Evolutionary conservation across 2,888 invertebrate species (phyloP).

Genomic region (Gymnocheta viridis): DNA sequence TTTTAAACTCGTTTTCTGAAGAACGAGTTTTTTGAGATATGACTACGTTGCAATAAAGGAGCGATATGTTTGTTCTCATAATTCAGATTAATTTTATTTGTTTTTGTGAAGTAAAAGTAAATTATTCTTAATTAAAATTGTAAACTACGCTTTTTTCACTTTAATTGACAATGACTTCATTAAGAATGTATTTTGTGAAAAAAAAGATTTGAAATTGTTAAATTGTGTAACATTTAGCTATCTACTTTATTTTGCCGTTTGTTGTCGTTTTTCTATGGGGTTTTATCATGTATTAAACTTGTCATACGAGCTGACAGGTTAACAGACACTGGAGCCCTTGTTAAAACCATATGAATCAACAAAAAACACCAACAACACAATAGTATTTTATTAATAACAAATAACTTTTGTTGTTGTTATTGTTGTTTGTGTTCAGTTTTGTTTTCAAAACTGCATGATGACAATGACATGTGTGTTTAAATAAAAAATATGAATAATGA

Average conservation of each 20-base stretch:
- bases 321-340: constrained; percentile 65
- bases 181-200: neutral
- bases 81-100: neutral
- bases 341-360: constrained; percentile 55
- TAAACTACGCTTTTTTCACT: neutral
- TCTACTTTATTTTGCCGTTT: constrained; percentile 21
- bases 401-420: constrained; percentile 23
- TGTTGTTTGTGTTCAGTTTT: constrained; percentile 42
- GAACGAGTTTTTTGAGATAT: too few relatives aligned
- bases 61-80: too few relatives aligned
- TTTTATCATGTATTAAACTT: constrained; percentile 60
- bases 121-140: neutral
- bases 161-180: constrained; percentile 18
- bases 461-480: constrained; percentile 43
- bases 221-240: constrained; percentile 44
- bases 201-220: constrained; percentile 26
- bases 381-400: constrained; percentile 17
- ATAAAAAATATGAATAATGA: constrained; percentile 6
- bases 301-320: constrained; percentile 66
- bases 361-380: constrained; percentile 29
- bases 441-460: constrained; percentile 44
- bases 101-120: neutral
- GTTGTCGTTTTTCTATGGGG: constrained; percentile 1
- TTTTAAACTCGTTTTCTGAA: too few relatives aligned
- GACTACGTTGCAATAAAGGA: too few relatives aligned